Percentiles rank a stretch among this genome's conserved stretches.
phyloP scores from a whole-genome alignment of 2,888 invertebrate species.

The Lochmaea capreae region DNA sequence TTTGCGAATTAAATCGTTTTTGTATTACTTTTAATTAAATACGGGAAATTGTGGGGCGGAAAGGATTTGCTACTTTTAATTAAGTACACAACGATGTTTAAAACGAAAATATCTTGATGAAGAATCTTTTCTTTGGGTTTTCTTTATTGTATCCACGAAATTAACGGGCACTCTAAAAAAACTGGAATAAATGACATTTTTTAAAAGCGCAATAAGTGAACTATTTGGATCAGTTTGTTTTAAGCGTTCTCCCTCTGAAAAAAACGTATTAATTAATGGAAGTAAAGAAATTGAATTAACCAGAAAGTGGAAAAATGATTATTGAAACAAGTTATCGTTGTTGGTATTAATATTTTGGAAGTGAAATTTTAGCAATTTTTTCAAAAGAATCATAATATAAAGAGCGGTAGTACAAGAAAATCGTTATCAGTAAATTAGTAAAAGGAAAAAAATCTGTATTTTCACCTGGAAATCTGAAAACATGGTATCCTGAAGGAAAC shows the following conservation, averaged over 20 bases:
- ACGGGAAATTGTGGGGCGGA: slow-evolving; percentile 32
- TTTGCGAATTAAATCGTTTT: slow-evolving; percentile 29
- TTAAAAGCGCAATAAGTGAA: neutral
- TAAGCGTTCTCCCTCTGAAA: neutral
- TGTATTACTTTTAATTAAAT: slow-evolving; percentile 36
- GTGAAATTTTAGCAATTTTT: no score
- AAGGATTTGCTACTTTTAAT: slow-evolving; percentile 33
- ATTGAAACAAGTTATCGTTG: no score
- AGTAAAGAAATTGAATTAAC: no score
- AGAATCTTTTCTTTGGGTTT: slow-evolving; percentile 15
- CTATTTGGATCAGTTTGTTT: neutral
- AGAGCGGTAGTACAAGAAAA: no score
- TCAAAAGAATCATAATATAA: no score
- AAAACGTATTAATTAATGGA: neutral
- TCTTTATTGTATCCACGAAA: slow-evolving; percentile 16
- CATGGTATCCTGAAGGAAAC: no score
- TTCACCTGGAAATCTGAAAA: no score
- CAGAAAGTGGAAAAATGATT: no score
- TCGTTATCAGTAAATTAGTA: no score
- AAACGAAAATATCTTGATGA: slow-evolving; percentile 12
- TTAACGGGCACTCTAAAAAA: neutral
- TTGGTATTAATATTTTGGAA: no score
- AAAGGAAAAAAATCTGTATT: no score
- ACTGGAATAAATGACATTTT: neutral
- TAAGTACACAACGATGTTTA: slow-evolving; percentile 18